Evolutionary conservation across 2,113 vertebrate genomes (phyloP), one percentile per base, ranked within the genome.

Genomic region (Istiophorus platypterus): DNA sequence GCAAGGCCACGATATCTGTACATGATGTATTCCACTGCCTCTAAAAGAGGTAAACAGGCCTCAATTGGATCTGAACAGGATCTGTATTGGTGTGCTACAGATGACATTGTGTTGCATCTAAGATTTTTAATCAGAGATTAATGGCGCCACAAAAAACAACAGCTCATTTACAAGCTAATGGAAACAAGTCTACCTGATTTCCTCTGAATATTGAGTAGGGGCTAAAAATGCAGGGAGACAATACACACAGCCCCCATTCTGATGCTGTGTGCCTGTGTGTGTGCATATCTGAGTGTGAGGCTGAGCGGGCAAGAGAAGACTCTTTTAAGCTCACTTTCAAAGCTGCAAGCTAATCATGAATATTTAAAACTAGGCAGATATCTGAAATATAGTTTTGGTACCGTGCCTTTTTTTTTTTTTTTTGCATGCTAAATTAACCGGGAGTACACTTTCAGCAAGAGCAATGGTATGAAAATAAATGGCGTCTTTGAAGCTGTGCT

Each of bases 101-200:
- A 76, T 49, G 49, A 85, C 64, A 78, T 27, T 24, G 77, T 84
- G 81, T 84, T 56, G 72, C 39, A 77, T 37, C 92, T 90, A 86
- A 79, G 71, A 73, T 72, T 85, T 85, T 88, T 91, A 86, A 93
- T 92, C 82, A 92, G 81, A 90, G 76, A 93, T 91, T 90, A 92
- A 91, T 87, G 57, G 65, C n/a, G 42, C 58, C 70, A 61, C 78
- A 80, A 89, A 89, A 89, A 89, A 78, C 78, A 86, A 85, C 76
- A 59, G 54, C 87, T 91, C 72, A 88, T 90, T 90, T 88, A 90
- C 86, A 89, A 86, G 78, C 81, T 77, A 88, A 87, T 76, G 73
- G 72, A 75, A 87, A 85, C 81, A 77, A 76, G 82, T 81, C 84
- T 84, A 92, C 86, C 83, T 89, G 86, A 81, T 87, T 79, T 88